Evolutionary conservation across 2,797 vertebrate species (phyloP), one percentile per base, ranked within the genome.

Genomic region (Varecia variegata): DNA sequence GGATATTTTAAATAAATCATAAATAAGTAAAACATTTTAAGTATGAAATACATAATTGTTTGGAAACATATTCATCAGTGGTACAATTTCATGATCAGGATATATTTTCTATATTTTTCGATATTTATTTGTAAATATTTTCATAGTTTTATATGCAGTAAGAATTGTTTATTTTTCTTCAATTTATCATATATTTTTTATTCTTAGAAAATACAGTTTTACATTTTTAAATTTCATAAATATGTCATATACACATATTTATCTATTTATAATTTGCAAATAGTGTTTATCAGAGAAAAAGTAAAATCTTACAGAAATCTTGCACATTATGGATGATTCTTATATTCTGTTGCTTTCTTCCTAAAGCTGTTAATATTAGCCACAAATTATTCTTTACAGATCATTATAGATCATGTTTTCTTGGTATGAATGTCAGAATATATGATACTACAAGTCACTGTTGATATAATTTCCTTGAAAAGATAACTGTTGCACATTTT

Each of bases 131-230:
- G 11, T 40, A 90, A 88, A 60, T 88, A 50, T 35, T 47, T 90
- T 62, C 18, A 79, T 25, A 76, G 65, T 87, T 58, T 52, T 9
- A 18, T 67, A 30, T 76, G 2, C 12, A 65, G 9, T 67, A 65
- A 62, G 13, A 50, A 93, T 56, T 3, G n/a, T 35, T 83, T 35
- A 45, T 80, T 74, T 35, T 65, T 27, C 11, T 92, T 77, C 40
- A 43, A 88, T 40, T 47, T 68, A 74, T 35, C 74, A 58, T 52
- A 60, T 65, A n/a, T 65, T 40, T 73, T 4, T 32, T 45, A 43
- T 97, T 74, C 45, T 88, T 27, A 77, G 9, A n/a, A 94, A 92
- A 90, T 86, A 52, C 35, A 74, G 7, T 65, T 81, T 85, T 71
- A 27, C 11, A 68, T 27, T 92, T 92, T 84, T 54, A 54, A n/a